Evolutionary conservation across 23 tunicate genomes (phyloP).

Genomic region (Trididemnum clinides): DNA sequence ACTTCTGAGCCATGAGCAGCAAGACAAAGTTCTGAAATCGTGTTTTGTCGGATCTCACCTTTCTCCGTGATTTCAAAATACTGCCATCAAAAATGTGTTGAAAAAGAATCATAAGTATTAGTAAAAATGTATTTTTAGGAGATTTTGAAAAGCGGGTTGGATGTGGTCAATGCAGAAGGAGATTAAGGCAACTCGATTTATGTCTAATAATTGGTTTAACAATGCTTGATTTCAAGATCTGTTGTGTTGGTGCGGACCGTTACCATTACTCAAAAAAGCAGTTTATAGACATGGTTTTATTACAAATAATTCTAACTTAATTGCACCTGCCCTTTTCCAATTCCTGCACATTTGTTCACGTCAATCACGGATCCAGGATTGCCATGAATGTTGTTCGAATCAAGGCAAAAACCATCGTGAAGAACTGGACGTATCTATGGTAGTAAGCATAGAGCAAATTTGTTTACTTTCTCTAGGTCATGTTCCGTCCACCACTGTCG

Average conservation of each 20-base stretch:
- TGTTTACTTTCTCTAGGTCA: no score
- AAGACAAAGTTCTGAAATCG: constrained; percentile 68
- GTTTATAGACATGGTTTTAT: not conserved
- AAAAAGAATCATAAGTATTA: no score
- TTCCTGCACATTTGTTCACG: constrained; percentile 22
- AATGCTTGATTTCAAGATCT: no score
- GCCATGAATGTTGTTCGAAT: constrained; percentile 70
- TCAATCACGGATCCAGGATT: constrained; percentile 66
- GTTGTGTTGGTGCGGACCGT: no score
- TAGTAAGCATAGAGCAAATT: no score
- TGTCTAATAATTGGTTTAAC: no score
- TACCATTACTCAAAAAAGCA: not conserved
- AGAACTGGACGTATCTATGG: constrained; percentile 45
- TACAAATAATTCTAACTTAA: not conserved
- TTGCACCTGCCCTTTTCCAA: constrained; percentile 65
- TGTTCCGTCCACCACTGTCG: no score
- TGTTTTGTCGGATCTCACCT: constrained; percentile 77
- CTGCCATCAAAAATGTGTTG: constrained; percentile 17
- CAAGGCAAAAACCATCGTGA: constrained; percentile 47
- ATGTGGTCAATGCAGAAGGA: no score
- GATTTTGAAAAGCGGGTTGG: no score
- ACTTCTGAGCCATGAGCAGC: constrained; percentile 52
- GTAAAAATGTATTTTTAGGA: no score
- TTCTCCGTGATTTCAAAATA: constrained; percentile 70
- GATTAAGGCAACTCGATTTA: no score